A percentile compares a stretch with the other conserved stretches of the same genome.
phyloP scores from a whole-genome alignment of 2,113 vertebrate species.

The Corythaixoides concolor region DNA sequence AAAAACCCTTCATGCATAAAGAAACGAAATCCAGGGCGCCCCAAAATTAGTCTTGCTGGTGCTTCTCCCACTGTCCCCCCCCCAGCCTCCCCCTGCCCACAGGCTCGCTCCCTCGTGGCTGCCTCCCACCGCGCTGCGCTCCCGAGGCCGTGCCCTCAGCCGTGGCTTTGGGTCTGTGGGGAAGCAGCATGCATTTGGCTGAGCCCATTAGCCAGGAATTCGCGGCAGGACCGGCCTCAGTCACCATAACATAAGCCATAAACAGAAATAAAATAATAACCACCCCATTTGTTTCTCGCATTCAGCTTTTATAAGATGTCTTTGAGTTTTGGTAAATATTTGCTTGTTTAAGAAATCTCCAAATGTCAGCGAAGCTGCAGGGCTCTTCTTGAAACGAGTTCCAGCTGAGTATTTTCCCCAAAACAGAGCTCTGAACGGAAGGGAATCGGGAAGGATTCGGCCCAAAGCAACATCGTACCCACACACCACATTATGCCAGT shows the following conservation, averaged over 20 bases:
- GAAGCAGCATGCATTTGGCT: background rate
- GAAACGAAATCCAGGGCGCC: background rate
- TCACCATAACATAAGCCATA: background rate
- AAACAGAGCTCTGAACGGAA: background rate
- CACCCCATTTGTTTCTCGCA: background rate
- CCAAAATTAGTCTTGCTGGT: background rate
- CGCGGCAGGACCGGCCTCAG: background rate
- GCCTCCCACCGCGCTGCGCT: no score
- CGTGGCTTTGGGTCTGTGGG: accelerated
- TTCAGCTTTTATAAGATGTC: background rate
- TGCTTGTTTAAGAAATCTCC: background rate
- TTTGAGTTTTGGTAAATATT: background rate
- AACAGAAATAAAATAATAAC: background rate
- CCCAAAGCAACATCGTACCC: background rate
- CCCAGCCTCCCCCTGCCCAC: background rate
- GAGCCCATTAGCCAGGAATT: background rate
- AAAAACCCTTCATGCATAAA: no score
- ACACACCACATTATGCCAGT: accelerated
- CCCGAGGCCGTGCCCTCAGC: background rate
- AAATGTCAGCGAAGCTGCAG: background rate
- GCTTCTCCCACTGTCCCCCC: background rate
- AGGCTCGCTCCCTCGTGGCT: accelerated
- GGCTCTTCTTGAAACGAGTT: background rate
- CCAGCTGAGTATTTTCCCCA: background rate
- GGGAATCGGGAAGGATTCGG: background rate